Evolutionary conservation across 2,888 invertebrate species (phyloP).

Genomic region (Tipula vernalis): DNA sequence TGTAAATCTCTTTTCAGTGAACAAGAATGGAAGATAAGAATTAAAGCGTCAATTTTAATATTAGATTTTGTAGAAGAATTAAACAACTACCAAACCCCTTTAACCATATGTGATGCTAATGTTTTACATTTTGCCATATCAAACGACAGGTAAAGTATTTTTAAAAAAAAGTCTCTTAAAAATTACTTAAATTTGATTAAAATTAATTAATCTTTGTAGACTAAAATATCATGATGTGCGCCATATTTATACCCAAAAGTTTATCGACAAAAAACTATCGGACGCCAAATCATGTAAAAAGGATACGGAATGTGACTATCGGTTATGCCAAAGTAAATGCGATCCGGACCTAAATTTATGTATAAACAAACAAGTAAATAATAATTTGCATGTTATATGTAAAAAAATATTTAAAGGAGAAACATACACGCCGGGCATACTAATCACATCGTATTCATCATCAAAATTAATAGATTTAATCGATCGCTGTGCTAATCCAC

Average conservation of each 20-base stretch:
- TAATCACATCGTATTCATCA: conserved; percentile 4
- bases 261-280: neutral
- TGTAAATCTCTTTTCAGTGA: neutral
- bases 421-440: conserved; percentile 1
- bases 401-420: conserved; percentile 6
- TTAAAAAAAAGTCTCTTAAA: neutral
- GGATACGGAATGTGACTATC: neutral
- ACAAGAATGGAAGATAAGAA: neutral
- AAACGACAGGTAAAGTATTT: neutral
- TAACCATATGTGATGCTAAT: neutral
- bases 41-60: conserved; percentile 8
- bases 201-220: neutral
- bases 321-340: neutral
- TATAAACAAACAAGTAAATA: conserved; percentile 7
- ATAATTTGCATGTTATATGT: conserved; percentile 11
- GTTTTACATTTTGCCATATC: neutral
- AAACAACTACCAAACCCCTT: neutral
- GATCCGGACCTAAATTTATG: neutral
- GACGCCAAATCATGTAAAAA: neutral
- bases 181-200: neutral
- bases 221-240: neutral
- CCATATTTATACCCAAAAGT: neutral
- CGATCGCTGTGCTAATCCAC: neutral
- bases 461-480: neutral
- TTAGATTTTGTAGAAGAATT: conserved; percentile 8